Evolutionary conservation across 2,113 vertebrate species (phyloP).

Genomic region (Turdus rufiventris): DNA sequence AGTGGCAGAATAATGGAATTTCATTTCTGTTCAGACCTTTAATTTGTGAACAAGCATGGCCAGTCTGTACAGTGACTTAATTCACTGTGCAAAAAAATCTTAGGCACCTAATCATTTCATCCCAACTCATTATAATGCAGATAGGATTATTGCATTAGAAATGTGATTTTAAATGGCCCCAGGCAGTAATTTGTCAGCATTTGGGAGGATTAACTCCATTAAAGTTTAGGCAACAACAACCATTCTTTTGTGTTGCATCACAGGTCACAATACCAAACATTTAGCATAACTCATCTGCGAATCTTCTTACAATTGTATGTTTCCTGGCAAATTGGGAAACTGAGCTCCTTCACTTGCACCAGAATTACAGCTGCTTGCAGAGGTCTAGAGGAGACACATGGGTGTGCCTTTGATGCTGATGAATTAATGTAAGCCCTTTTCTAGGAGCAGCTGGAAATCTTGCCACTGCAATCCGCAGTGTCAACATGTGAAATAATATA

Average conservation of each 20-base stretch:
- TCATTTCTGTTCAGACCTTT: constrained; percentile 45
- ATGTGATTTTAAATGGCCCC: constrained; percentile 70
- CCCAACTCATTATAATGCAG: constrained; percentile 59
- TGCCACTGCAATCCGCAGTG: background rate
- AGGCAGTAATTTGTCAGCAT: constrained; percentile 70
- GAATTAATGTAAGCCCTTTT: background rate
- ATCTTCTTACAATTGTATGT: background rate
- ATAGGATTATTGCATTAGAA: constrained; percentile 72
- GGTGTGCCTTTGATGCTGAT: background rate
- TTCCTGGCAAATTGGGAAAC: constrained; percentile 1
- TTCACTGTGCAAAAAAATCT: constrained; percentile 70
- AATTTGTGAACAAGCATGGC: constrained; percentile 56
- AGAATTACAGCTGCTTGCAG: background rate
- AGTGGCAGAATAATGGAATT: constrained; percentile 49
- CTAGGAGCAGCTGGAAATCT: background rate
- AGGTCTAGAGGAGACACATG: background rate
- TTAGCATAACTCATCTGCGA: constrained; percentile 2
- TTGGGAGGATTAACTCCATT: constrained; percentile 70
- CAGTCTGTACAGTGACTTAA: constrained; percentile 63
- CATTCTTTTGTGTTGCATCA: constrained; percentile 53
- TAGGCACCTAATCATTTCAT: constrained; percentile 63
- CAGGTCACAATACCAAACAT: constrained; percentile 27
- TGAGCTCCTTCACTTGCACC: background rate
- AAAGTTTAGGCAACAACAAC: constrained; percentile 51
- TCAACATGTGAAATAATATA: background rate